These are phyloP conservation scores for Psilopsiagon aurifrons DNA, from an alignment of 2,113 vertebrate species.

Conservation along the genomic window DNA sequence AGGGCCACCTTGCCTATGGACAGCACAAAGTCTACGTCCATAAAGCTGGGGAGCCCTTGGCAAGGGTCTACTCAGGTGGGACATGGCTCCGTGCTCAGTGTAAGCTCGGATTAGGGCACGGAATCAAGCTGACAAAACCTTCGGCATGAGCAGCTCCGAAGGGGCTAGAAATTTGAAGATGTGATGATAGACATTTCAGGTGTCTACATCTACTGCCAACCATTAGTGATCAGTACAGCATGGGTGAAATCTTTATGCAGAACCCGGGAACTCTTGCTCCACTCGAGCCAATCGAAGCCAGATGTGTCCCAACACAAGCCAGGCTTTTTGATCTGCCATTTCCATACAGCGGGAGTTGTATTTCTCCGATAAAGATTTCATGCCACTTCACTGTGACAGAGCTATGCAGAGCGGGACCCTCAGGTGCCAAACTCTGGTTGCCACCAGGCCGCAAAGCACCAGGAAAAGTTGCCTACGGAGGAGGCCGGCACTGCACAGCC, in stretches of 20 bases:
- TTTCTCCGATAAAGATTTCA: conserved; percentile 80
- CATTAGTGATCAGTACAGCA: conserved; percentile 31
- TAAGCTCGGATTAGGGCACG: background rate
- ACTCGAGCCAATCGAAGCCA: conserved; percentile 53
- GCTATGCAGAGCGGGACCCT: conserved; percentile 70
- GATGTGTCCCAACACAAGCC: background rate
- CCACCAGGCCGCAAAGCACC: background rate
- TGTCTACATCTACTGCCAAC: conserved; percentile 76
- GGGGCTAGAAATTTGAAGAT: conserved; percentile 72
- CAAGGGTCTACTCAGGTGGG: conserved; percentile 41
- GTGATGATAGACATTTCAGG: conserved; percentile 82
- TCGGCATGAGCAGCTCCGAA: conserved; percentile 46
- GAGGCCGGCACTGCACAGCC: background rate
- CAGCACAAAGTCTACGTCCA: conserved; percentile 50
- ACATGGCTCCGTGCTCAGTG: background rate
- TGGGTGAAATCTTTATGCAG: conserved; percentile 80
- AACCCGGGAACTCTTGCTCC: conserved; percentile 39
- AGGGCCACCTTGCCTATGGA: conserved; percentile 52
- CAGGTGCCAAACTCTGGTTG: background rate
- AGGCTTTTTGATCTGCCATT: background rate
- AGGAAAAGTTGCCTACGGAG: background rate
- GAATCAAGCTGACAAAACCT: conserved; percentile 38
- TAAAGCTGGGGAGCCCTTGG: conserved; percentile 37
- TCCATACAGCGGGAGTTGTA: background rate
- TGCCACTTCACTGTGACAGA: conserved; percentile 47